These are phyloP conservation scores for Bellardia bayeri DNA, from an alignment of 2,888 invertebrate species.

Conservation along the genomic window DNA sequence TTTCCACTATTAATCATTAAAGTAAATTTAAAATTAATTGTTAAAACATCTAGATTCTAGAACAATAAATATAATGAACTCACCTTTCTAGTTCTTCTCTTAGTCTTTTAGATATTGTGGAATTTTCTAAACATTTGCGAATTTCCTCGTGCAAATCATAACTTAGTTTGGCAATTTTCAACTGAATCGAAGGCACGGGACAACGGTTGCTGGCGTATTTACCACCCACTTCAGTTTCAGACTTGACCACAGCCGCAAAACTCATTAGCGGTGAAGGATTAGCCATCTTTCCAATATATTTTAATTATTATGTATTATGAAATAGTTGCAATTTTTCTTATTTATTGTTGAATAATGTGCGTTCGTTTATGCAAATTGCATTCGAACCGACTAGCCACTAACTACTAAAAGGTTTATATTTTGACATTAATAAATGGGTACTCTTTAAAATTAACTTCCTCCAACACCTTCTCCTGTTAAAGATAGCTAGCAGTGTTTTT, in stretches of 20 bases:
- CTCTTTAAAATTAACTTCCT: constrained; percentile 10
- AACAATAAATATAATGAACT: constrained; percentile 60
- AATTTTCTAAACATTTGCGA: constrained; percentile 80
- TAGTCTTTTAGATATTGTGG: constrained; percentile 79
- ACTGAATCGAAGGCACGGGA: constrained; percentile 74
- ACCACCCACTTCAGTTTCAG: constrained; percentile 56
- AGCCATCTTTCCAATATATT: constrained; percentile 37
- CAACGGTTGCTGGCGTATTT: constrained; percentile 64
- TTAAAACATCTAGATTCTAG: neutral
- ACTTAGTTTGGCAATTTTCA: constrained; percentile 80
- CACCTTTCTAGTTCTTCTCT: constrained; percentile 82
- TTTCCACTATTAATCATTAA: neutral
- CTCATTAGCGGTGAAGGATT: constrained; percentile 52
- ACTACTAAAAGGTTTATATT: neutral
- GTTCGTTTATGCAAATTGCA: neutral
- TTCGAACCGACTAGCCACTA: neutral
- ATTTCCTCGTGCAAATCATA: constrained; percentile 82
- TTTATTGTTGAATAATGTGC: neutral
- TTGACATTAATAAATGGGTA: constrained; percentile 14
- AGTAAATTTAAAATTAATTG: neutral
- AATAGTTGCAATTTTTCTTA: neutral
- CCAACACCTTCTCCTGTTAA: neutral
- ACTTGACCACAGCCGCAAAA: constrained; percentile 61
- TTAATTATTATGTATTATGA: constrained; percentile 18
- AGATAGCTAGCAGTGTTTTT: neutral